These are phyloP conservation scores for Plecturocebus donacophilus DNA, from an alignment of 2,113 vertebrate species.

Conservation along the genomic window DNA sequence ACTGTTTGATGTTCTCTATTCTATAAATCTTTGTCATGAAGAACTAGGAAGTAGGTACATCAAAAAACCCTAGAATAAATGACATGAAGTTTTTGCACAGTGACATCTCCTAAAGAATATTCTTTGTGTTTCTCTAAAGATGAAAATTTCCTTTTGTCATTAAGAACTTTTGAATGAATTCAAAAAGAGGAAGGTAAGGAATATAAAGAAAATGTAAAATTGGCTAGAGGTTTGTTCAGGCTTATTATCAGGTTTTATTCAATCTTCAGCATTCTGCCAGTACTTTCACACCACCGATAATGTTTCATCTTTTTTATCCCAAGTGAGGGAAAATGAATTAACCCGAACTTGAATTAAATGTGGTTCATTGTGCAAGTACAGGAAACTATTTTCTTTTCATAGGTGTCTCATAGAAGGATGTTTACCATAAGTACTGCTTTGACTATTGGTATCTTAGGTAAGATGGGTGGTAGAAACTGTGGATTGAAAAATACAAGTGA, in stretches of 20 bases:
- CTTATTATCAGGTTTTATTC: neutral
- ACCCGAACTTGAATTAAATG: slow-evolving; percentile 14
- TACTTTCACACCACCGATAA: neutral
- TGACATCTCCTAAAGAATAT: neutral
- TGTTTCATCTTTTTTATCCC: slow-evolving; percentile 6
- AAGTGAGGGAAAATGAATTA: slow-evolving; percentile 47
- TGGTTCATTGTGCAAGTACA: neutral
- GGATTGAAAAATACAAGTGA: neutral
- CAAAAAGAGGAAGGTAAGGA: neutral
- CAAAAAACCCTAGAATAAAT: slow-evolving; percentile 40
- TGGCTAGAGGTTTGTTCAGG: neutral
- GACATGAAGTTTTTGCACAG: slow-evolving; percentile 30
- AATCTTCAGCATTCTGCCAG: slow-evolving; percentile 15
- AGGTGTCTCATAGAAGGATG: neutral
- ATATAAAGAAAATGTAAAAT: slow-evolving; percentile 25
- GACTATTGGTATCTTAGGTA: neutral
- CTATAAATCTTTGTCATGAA: slow-evolving; percentile 65
- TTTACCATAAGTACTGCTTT: slow-evolving; percentile 23
- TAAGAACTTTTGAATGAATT: slow-evolving; percentile 42
- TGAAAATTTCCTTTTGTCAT: slow-evolving; percentile 39
- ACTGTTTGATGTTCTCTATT: slow-evolving; percentile 62
- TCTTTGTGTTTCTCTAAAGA: slow-evolving; percentile 24
- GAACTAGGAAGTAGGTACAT: slow-evolving; percentile 48
- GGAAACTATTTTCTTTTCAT: neutral
- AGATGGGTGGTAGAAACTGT: neutral